A percentile compares a stretch with the other conserved stretches of the same genome.
phyloP scores from a whole-genome alignment of 2,888 invertebrate genomes.

The Ethmia dodecea region DNA sequence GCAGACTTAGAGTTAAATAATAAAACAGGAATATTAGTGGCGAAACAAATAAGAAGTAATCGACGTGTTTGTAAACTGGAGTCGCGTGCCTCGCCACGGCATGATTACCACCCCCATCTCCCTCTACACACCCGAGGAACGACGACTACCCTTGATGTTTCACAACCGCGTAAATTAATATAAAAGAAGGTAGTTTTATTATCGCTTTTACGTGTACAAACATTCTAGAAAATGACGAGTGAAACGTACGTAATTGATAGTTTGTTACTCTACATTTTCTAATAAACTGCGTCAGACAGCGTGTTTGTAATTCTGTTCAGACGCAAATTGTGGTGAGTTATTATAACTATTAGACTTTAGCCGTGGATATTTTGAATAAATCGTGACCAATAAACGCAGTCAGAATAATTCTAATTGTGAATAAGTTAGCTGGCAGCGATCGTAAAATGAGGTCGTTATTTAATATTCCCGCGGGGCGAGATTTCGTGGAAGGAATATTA shows the following conservation, averaged over 20 bases:
- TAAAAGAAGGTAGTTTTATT: too few species aligned
- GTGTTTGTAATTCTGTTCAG: slow-evolving; percentile 6
- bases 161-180: too few species aligned
- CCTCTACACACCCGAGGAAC: slow-evolving; percentile 11
- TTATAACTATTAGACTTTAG: slow-evolving; percentile 9
- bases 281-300: slow-evolving; percentile 2
- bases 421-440: slow-evolving; percentile 32
- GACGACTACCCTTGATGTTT: too few species aligned
- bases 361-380: slow-evolving; percentile 20
- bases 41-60: slow-evolving; percentile 66
- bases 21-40: slow-evolving; percentile 48
- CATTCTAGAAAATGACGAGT: not conserved
- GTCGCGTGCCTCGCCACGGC: slow-evolving; percentile 46
- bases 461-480: slow-evolving; percentile 37
- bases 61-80: slow-evolving; percentile 69
- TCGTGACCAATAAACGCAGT: slow-evolving; percentile 30
- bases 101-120: slow-evolving; percentile 46
- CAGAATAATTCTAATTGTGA: slow-evolving; percentile 30
- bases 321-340: slow-evolving; percentile 8
- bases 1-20: slow-evolving; percentile 20
- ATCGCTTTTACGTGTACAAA: too few species aligned
- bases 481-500: slow-evolving; percentile 34
- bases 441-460: slow-evolving; percentile 42
- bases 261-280: slow-evolving; percentile 7
- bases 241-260: slow-evolving; percentile 7